Conservation (phyloP, 2,797 vertebrate species). For the Enteromius anoplus region DNA sequence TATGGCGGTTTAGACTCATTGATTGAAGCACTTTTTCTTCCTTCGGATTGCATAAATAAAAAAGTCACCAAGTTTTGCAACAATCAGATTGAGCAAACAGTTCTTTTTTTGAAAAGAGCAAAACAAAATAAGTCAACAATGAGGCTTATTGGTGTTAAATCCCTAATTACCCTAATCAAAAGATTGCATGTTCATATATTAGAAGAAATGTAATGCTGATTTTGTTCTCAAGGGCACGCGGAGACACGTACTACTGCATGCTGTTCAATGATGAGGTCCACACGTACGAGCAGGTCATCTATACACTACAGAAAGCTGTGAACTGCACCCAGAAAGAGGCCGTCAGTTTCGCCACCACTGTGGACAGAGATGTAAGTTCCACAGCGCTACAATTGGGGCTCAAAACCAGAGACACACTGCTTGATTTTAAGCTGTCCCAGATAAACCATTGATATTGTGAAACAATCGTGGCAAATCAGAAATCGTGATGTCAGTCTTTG, state of each 20-base stretch:
- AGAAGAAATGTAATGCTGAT: background rate
- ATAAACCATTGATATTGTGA: too few species aligned
- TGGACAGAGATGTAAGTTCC: constrained; percentile 92
- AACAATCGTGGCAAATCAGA: too few species aligned
- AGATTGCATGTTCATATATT: background rate
- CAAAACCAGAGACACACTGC: too few species aligned
- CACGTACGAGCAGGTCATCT: constrained; percentile 99
- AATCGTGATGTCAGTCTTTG: too few species aligned
- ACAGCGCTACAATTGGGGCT: background rate
- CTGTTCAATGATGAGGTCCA: constrained; percentile 98
- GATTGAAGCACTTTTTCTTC: too few species aligned
- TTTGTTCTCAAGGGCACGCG: constrained; percentile 78
- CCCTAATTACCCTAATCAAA: background rate
- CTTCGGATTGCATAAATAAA: too few species aligned
- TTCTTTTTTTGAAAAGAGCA: too few species aligned
- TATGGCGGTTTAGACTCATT: too few species aligned
- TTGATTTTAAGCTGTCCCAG: too few species aligned
- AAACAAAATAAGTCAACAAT: background rate
- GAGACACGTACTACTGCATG: constrained; percentile 94
- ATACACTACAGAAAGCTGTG: constrained; percentile 96
- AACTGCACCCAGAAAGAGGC: constrained; percentile 96
- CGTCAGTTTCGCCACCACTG: constrained; percentile 93
- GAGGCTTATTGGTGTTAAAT: background rate
- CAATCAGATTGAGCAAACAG: too few species aligned
- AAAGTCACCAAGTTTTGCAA: too few species aligned